A percentile compares a stretch with the other conserved stretches of the same genome.
These are phyloP conservation scores for Argyra leucocephala DNA, from an alignment of 2,888 invertebrate species.

Conservation along the genomic window DNA sequence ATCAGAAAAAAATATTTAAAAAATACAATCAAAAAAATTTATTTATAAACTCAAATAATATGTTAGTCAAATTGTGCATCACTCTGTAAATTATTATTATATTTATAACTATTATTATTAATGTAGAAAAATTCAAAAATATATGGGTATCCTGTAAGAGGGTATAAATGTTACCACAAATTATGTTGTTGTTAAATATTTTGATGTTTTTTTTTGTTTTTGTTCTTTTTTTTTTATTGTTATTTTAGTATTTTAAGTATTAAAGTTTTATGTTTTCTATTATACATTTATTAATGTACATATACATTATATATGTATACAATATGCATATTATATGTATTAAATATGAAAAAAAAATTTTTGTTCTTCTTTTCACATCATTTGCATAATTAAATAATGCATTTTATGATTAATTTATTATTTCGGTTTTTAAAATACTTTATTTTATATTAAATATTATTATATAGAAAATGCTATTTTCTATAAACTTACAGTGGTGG, in stretches of 20 bases:
- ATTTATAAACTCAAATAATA: too few relatives aligned
- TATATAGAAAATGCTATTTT: background rate
- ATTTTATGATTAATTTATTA: conserved; percentile 4
- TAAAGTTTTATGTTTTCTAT: background rate
- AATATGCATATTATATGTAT: too few relatives aligned
- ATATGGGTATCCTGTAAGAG: background rate
- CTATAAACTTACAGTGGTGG: too few relatives aligned
- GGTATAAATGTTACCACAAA: background rate
- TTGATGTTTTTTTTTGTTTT: background rate
- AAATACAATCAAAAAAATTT: too few relatives aligned
- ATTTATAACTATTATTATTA: too few relatives aligned
- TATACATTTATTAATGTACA: too few relatives aligned
- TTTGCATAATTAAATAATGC: background rate
- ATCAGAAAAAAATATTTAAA: too few relatives aligned
- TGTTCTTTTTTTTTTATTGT: background rate
- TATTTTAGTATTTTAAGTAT: background rate
- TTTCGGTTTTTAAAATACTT: background rate
- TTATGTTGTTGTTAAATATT: background rate
- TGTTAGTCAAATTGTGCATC: too few relatives aligned
- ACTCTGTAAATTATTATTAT: too few relatives aligned
- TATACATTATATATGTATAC: background rate
- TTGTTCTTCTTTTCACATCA: background rate
- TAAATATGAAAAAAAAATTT: too few relatives aligned
- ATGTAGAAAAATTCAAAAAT: too few relatives aligned
- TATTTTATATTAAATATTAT: background rate